A percentile compares a stretch with the other conserved stretches of the same genome.
phyloP scores from a whole-genome alignment of 2,113 vertebrate genomes.

The Thunnus maccoyii region DNA sequence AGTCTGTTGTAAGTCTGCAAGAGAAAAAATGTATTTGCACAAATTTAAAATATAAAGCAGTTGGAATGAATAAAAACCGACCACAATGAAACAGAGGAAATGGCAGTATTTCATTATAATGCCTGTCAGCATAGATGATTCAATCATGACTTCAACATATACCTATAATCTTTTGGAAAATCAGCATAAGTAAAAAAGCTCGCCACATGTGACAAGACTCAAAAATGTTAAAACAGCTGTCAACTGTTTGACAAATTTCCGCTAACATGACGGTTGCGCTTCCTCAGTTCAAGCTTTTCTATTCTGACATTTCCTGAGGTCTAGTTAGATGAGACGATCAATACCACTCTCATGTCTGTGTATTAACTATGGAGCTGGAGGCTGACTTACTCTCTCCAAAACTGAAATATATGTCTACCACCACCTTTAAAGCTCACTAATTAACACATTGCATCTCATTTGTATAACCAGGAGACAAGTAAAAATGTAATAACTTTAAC shows the following conservation, averaged over 20 bases:
- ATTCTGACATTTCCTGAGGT: neutral
- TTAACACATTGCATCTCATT: too few relatives aligned
- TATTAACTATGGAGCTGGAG: too few relatives aligned
- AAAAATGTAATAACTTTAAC: too few relatives aligned
- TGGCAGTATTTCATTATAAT: neutral
- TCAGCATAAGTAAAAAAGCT: neutral
- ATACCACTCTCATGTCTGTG: too few relatives aligned
- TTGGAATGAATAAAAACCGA: too few relatives aligned
- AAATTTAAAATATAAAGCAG: too few relatives aligned
- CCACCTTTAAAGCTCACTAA: too few relatives aligned
- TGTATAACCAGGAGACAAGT: too few relatives aligned
- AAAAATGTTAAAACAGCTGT: neutral
- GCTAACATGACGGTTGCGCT: neutral
- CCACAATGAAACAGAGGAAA: neutral
- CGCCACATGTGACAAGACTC: neutral
- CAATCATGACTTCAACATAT: neutral
- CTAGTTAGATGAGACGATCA: too few relatives aligned
- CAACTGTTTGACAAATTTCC: neutral
- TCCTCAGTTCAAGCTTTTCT: neutral
- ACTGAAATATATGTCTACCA: too few relatives aligned
- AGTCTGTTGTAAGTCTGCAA: neutral
- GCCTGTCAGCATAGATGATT: neutral
- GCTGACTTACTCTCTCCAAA: too few relatives aligned
- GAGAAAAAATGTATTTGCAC: too few relatives aligned
- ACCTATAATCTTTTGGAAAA: neutral